A percentile compares a stretch with the other conserved stretches of the same genome.
These are phyloP conservation scores for Corythaixoides concolor DNA, from an alignment of 2,113 vertebrate species.

Conservation along the genomic window DNA sequence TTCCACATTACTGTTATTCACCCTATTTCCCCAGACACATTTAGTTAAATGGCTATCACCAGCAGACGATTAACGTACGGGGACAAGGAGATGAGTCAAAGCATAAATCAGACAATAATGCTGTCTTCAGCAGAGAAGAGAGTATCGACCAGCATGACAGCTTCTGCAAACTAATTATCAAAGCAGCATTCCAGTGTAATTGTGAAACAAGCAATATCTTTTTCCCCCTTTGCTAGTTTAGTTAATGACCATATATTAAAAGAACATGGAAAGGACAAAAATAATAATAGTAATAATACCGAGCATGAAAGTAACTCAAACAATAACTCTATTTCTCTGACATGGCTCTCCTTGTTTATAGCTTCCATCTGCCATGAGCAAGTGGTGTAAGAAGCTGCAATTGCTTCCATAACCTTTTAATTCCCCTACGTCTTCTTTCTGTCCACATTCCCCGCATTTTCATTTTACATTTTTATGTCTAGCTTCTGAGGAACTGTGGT, in stretches of 20 bases:
- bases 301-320: not conserved
- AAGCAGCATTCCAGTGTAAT: slow-evolving; percentile 46
- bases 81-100: slow-evolving; percentile 60
- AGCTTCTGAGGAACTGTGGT: not conserved
- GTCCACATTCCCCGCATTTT: not conserved
- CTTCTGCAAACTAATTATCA: slow-evolving; percentile 69
- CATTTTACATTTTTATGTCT: not conserved
- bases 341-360: not conserved
- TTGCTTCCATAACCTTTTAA: not conserved
- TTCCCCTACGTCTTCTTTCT: not conserved
- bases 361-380: not conserved
- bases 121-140: slow-evolving; percentile 59
- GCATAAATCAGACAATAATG: slow-evolving; percentile 67
- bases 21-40: slow-evolving; percentile 55
- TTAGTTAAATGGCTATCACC: slow-evolving; percentile 67
- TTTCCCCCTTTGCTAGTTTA: not conserved
- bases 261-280: not conserved
- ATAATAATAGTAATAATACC: slow-evolving; percentile 4
- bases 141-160: slow-evolving; percentile 63
- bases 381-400: not conserved
- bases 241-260: slow-evolving; percentile 11
- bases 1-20: slow-evolving; percentile 26
- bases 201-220: slow-evolving; percentile 27
- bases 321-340: not conserved
- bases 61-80: slow-evolving; percentile 46